A percentile compares a stretch with the other conserved stretches of the same genome.
Evolutionary conservation across 2,888 invertebrate genomes (phyloP).

Genomic region (Thyatira batis): DNA sequence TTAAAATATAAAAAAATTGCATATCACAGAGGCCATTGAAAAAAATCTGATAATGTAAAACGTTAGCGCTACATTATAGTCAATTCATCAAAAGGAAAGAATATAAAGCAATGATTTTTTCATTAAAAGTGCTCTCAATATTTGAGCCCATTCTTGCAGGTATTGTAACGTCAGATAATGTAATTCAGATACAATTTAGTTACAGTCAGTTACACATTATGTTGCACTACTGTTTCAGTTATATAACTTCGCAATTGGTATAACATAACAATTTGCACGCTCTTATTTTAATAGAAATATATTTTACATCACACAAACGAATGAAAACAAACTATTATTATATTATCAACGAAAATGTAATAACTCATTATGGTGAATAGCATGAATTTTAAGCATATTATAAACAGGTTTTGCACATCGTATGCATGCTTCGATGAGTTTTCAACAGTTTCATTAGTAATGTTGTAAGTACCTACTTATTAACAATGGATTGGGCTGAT

Average conservation of each 20-base stretch:
- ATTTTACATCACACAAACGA: not conserved
- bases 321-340: not conserved
- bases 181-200: not conserved
- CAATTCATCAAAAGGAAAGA: too few relatives aligned
- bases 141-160: not conserved
- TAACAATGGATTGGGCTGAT: too few relatives aligned
- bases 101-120: too few relatives aligned
- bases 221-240: not conserved
- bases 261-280: not conserved
- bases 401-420: not conserved
- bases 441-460: not conserved
- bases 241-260: not conserved
- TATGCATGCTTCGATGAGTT: not conserved
- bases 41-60: too few relatives aligned
- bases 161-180: not conserved
- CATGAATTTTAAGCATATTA: not conserved
- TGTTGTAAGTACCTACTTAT: not conserved
- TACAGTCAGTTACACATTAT: not conserved
- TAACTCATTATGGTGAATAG: not conserved
- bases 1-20: too few relatives aligned
- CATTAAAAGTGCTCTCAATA: not conserved
- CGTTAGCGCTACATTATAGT: not conserved
- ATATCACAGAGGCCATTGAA: too few relatives aligned
- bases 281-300: not conserved
- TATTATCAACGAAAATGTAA: not conserved